Evolutionary conservation across 2,113 vertebrate genomes (phyloP).

Genomic region (Aptenodytes forsteri): DNA sequence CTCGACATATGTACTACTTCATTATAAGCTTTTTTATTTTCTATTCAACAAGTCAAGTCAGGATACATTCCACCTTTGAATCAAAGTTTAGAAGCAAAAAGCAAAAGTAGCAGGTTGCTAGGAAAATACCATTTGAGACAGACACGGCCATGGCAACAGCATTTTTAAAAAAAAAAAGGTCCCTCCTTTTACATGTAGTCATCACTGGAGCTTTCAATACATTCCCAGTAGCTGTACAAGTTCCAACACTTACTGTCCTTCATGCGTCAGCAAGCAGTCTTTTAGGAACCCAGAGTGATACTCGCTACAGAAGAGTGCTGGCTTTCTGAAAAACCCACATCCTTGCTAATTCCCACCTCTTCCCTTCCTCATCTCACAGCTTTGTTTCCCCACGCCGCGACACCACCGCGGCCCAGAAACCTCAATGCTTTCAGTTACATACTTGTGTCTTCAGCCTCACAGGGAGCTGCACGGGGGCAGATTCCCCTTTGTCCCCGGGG

Average conservation of each 20-base stretch:
- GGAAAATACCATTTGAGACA: background rate
- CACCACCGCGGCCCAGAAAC: background rate
- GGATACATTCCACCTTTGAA: background rate
- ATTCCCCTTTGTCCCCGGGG: background rate
- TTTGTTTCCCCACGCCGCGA: fast-evolving
- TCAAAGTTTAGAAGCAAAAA: background rate
- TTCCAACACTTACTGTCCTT: fast-evolving
- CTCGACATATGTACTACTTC: background rate
- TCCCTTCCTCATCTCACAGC: background rate
- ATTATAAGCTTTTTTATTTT: background rate
- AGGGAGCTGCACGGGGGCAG: background rate
- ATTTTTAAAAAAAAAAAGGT: background rate
- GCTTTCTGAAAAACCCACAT: background rate
- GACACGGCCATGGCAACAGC: background rate
- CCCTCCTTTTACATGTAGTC: background rate
- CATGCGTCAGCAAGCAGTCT: fast-evolving
- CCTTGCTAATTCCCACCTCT: background rate
- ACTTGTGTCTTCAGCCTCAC: fast-evolving
- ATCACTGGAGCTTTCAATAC: background rate
- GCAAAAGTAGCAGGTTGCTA: background rate
- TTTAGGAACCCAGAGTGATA: background rate
- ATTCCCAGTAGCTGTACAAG: background rate
- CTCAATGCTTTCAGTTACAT: fast-evolving
- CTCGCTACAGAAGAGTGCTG: fast-evolving
- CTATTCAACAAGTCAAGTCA: background rate